A percentile compares a stretch with the other conserved stretches of the same genome.
Evolutionary conservation across 2,113 vertebrate species (phyloP).

Genomic region (Casuarius casuarius): DNA sequence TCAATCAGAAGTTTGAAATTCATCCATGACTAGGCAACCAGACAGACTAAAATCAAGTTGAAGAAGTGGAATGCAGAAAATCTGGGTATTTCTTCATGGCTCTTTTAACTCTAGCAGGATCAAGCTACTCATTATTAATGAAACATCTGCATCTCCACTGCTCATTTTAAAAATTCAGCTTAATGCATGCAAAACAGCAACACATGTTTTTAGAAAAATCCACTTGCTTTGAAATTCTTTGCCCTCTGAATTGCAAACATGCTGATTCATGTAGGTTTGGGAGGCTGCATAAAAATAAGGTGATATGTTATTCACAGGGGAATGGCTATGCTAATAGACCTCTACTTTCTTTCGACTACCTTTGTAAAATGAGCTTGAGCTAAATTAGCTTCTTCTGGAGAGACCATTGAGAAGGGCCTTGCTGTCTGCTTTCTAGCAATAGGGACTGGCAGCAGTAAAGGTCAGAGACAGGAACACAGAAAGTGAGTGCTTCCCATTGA

Average conservation of each 20-base stretch:
- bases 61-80: neutral
- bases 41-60: neutral
- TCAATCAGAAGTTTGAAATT: neutral
- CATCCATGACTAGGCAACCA: neutral
- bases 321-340: neutral
- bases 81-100: neutral
- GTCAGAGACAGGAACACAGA: neutral
- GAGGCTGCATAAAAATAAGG: neutral
- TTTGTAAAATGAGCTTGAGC: neutral
- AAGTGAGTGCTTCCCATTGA: neutral
- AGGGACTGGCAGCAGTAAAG: neutral
- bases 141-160: fast-evolving
- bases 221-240: neutral
- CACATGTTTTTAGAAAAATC: fast-evolving
- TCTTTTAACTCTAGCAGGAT: neutral
- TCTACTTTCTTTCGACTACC: neutral
- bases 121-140: neutral
- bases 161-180: neutral
- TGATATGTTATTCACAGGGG: neutral
- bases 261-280: neutral
- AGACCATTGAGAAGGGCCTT: neutral
- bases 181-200: fast-evolving
- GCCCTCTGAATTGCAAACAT: neutral
- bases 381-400: neutral
- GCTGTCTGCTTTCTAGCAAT: neutral